Conservation (phyloP, 2,113 vertebrate genomes). For the Centropristis striata region DNA sequence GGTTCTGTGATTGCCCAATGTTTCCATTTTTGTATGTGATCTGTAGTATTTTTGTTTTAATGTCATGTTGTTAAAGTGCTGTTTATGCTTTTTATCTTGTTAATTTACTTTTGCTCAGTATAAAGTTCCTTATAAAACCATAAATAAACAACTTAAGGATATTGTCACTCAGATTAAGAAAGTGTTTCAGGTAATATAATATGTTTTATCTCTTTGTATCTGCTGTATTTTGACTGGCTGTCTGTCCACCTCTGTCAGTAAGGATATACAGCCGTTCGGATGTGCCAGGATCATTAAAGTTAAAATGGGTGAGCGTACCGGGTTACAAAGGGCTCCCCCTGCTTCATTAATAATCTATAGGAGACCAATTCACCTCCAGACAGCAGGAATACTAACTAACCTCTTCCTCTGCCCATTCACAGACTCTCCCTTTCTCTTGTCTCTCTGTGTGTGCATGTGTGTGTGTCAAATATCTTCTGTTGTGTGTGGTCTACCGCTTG, state of each 20-base stretch:
- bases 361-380: slow-evolving; percentile 67
- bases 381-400: slow-evolving; percentile 46
- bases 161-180: not conserved
- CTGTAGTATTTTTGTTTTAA: not conserved
- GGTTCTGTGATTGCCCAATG: no score
- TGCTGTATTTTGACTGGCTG: not conserved
- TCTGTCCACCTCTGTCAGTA: slow-evolving; percentile 6
- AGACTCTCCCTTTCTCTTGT: slow-evolving; percentile 29
- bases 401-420: slow-evolving; percentile 43
- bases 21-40: not conserved
- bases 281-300: slow-evolving; percentile 67
- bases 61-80: not conserved
- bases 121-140: not conserved
- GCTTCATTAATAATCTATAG: slow-evolving; percentile 65
- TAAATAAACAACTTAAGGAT: not conserved
- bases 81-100: no score
- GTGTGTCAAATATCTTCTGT: not conserved
- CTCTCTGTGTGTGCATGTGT: slow-evolving; percentile 5
- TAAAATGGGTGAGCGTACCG: slow-evolving; percentile 48
- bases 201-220: not conserved
- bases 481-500: slow-evolving; percentile 13
- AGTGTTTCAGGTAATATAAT: not conserved
- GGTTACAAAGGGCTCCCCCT: slow-evolving; percentile 68
- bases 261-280: slow-evolving; percentile 47
- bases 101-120: no score